Conservation (phyloP, 2,797 vertebrate genomes). For the Gobio occitaniae region DNA sequence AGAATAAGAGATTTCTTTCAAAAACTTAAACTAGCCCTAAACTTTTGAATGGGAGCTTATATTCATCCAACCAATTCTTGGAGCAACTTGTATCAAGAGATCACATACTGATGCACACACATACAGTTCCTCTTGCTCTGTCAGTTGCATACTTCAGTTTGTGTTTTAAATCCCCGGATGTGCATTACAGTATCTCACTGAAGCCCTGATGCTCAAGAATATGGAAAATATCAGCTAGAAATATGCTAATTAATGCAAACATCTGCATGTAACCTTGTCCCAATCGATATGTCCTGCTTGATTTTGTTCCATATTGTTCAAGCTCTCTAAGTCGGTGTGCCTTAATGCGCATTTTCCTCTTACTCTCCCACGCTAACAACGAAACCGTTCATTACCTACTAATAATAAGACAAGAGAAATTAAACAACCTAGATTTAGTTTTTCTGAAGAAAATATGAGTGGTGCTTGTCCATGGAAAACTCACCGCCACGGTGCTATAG, state of each 20-base stretch:
- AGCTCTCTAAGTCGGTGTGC: background rate
- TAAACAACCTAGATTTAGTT: background rate
- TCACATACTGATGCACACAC: conserved; percentile 1
- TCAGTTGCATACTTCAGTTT: background rate
- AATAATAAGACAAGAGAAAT: background rate
- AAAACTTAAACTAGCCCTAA: background rate
- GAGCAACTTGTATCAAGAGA: background rate
- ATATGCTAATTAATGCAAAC: conserved; percentile 26
- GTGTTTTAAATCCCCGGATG: background rate
- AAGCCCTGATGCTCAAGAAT: background rate
- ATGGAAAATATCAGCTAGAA: conserved; percentile 2
- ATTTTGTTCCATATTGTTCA: conserved; percentile 4
- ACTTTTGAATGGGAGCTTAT: background rate
- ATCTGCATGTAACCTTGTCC: background rate
- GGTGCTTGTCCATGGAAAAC: background rate
- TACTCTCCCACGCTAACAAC: background rate
- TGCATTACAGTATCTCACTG: conserved; percentile 9
- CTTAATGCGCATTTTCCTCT: background rate
- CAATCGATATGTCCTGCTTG: conserved; percentile 10
- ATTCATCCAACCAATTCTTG: background rate
- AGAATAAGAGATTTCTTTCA: background rate
- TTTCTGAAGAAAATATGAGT: background rate
- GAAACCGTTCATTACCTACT: background rate
- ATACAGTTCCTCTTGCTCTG: background rate
- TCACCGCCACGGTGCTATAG: background rate